phyloP scores from a whole-genome alignment of 2,797 vertebrate species.

The Nyctibius grandis region DNA sequence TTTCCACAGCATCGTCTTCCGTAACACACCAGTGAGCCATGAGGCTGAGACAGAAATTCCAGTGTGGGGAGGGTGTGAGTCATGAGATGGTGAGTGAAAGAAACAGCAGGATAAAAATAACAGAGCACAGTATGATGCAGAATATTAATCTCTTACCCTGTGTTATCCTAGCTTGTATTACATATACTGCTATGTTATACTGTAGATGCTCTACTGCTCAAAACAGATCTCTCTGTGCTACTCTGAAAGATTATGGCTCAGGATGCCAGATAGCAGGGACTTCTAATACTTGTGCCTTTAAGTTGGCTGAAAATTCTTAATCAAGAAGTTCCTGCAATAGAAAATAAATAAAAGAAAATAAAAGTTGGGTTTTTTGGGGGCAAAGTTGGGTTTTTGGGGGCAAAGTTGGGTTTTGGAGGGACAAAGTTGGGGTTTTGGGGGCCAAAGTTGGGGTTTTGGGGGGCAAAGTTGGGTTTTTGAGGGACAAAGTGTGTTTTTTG shows the following conservation, averaged over 20 bases:
- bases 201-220: background rate
- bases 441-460: no score
- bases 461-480: no score
- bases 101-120: conserved; percentile 56
- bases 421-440: no score
- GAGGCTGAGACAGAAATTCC: conserved; percentile 29
- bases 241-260: conserved; percentile 2
- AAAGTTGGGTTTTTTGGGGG: no score
- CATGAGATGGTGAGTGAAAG: conserved; percentile 52
- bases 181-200: background rate
- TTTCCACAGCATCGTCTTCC: background rate
- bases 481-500: no score
- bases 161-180: conserved; percentile 42
- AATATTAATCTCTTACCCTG: conserved; percentile 42
- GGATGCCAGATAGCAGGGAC: background rate
- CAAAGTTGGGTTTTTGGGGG: no score
- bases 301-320: background rate
- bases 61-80: conserved; percentile 35
- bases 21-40: background rate
- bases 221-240: background rate
- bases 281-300: background rate
- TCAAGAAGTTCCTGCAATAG: background rate
- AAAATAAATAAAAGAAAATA: background rate
- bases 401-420: no score
- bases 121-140: conserved; percentile 13